Evolutionary conservation across 2,888 invertebrate species (phyloP).

Genomic region (Drosophila hawaiiensis): DNA sequence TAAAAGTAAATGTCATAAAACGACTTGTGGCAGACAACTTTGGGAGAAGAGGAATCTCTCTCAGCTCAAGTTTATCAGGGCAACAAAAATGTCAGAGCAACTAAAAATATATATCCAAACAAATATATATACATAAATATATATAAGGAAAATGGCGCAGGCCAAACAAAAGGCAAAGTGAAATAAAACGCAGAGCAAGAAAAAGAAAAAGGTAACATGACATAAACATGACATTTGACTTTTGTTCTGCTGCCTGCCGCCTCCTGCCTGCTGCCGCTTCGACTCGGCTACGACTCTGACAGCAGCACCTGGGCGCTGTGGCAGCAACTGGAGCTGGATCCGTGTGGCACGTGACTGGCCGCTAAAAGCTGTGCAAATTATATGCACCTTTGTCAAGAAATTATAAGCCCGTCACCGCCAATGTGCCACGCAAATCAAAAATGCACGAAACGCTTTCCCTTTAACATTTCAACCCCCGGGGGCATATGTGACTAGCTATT

Average conservation of each 20-base stretch:
- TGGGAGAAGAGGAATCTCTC: slow-evolving; percentile 26
- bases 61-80: slow-evolving; percentile 62
- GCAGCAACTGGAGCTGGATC: slow-evolving; percentile 9
- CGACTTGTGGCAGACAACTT: slow-evolving; percentile 51
- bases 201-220: slow-evolving; percentile 66
- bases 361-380: slow-evolving; percentile 66
- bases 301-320: slow-evolving; percentile 9
- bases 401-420: slow-evolving; percentile 72
- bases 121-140: slow-evolving; percentile 64
- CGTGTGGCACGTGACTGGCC: slow-evolving; percentile 66
- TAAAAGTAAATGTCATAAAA: slow-evolving; percentile 79
- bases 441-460: slow-evolving; percentile 61
- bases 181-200: slow-evolving; percentile 53
- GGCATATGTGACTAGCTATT: not conserved
- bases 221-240: slow-evolving; percentile 81
- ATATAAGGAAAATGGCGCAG: slow-evolving; percentile 42
- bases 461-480: slow-evolving; percentile 2
- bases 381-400: slow-evolving; percentile 80
- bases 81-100: slow-evolving; percentile 66
- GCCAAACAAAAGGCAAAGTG: slow-evolving; percentile 62
- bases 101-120: slow-evolving; percentile 73
- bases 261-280: slow-evolving; percentile 9
- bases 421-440: slow-evolving; percentile 72
- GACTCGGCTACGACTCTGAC: slow-evolving; percentile 41
- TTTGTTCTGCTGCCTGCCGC: slow-evolving; percentile 58